Evolutionary conservation across 2,888 invertebrate species (phyloP).

Genomic region (Andrena minutula): DNA sequence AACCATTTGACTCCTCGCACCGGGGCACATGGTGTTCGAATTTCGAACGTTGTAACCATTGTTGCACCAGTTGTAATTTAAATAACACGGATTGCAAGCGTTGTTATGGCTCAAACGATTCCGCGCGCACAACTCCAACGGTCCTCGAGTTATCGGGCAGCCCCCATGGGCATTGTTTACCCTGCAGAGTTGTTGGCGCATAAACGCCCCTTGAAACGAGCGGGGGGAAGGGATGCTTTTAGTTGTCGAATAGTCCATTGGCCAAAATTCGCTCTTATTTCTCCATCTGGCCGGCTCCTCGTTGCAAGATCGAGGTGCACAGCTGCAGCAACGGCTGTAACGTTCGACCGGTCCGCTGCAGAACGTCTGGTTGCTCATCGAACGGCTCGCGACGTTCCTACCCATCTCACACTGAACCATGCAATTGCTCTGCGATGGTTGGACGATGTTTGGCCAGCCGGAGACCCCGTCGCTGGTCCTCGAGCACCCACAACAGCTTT

Average conservation of each 20-base stretch:
- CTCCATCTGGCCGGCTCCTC: background rate
- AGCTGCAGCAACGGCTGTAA: background rate
- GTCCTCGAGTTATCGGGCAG: slow-evolving; percentile 8
- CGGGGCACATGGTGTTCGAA: background rate
- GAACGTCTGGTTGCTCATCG: background rate
- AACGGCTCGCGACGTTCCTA: background rate
- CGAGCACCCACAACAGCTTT: background rate
- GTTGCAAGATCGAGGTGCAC: background rate
- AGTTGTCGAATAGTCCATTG: background rate
- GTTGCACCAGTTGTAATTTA: slow-evolving; percentile 26
- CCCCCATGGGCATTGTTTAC: slow-evolving; percentile 20
- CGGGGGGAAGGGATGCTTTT: background rate
- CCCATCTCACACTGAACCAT: slow-evolving; percentile 12
- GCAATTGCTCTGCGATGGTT: background rate
- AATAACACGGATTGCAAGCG: slow-evolving; percentile 25
- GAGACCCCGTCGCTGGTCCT: background rate
- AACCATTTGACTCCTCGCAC: background rate
- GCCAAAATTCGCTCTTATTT: background rate
- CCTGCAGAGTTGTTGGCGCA: slow-evolving; percentile 12
- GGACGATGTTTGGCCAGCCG: background rate
- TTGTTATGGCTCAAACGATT: slow-evolving; percentile 19
- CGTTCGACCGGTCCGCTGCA: background rate
- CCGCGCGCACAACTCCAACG: slow-evolving; percentile 17
- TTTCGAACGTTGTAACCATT: background rate
- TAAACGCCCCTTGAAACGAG: slow-evolving; percentile 12